Base-by-base conservation (phyloP, 2,797 vertebrate species). In the Loris lydekkerianus region DNA sequence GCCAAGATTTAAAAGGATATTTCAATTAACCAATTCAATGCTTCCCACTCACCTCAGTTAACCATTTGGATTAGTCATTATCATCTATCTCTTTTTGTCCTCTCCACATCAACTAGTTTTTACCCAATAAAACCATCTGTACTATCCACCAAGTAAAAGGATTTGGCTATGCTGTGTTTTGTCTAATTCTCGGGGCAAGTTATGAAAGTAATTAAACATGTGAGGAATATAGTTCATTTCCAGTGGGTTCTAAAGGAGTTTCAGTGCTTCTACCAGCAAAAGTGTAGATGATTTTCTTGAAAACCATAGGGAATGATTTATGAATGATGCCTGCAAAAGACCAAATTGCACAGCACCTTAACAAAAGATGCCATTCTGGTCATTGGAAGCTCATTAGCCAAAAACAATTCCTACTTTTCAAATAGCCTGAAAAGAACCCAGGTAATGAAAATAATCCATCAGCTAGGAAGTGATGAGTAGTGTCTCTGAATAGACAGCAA, bases 291-390 rank as follows among this genome's bases (percentile, higher is more conserved):
- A 96, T 96, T 93, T 90, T 94, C 89, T 82, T 84, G 49, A 25
- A 92, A 53, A 96, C 88, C 69, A 67, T 6, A 86, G 78, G 3
- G 58, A 94, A 93, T 97, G 77, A 97, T 98, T 97, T 97, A 96
- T 96, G 91, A 80, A 76, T 49, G 72, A 76, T 63, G 56, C 29
- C 58, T 29, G 29, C 49, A 61, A 97, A 95, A 97, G 60, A 69
- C 67, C 95, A 98, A 96, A 97, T 86, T 34, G 65, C 82, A 97
- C 97, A 96, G 46, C 84, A 96, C 70, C 91, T 97, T 96, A 96
- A 86, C 80, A 94, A 86, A 96, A 75, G 63, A 90, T 90, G 67
- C 43, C 49, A 34, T 65, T 83, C 88, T 97, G 93, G 88, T 86
- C 96, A 87, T 11, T 95, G 69, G 90, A 97, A 95, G 27, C 87